Base-by-base conservation (phyloP, 2,113 vertebrate species). In the Triplophysa rosa region DNA sequence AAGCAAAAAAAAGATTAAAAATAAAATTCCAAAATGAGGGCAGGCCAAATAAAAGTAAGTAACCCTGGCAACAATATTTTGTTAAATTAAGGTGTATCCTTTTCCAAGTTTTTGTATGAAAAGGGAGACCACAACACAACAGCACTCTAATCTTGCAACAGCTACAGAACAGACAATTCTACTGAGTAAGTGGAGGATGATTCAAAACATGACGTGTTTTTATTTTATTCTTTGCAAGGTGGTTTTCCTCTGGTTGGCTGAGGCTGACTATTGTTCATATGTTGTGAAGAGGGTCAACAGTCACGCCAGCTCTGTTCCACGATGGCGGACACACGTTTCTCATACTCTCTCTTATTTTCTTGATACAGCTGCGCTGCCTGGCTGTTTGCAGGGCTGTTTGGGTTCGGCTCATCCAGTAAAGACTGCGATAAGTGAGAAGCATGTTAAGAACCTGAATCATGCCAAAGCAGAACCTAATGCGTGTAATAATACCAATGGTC, bases 281-380 rank as follows among this genome's bases (percentile, higher is more conserved):
- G 67, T 42, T 62, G 89, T 87, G 85, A 89, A 92, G 69, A 84
- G 80, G 92, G 97, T 99, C 96, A 99, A 96, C 96, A 98, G 87
- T 99, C 96, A 86, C 95, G 95, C 98, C 97, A 99, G 90, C 96
- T 99, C 94, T 99, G 97, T 97, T 99, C 97, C 91, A 98, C 96
- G 89, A 99, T 98, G 89, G 97, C 96, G 88, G 96, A 99, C 86
- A 98, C 98, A 81, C 96, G 95, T 90, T 98, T 99, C 90, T 99
- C 96, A 59, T 98, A 99, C 89, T 99, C 96, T 84, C 96, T 93
- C 90, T 99, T 98, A 91, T 99, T 99, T 93, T 99, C 98, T 89
- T 98, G 97, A 93, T 99, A 98, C 89, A 99, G 95, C 88, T 99
- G 97, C 68, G 97, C 96, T 82, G 97, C 97, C 92, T 98, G 98